Evolutionary conservation across 2,113 vertebrate genomes (phyloP), one percentile per base, ranked within the genome.

Genomic region (Saccopteryx leptura): DNA sequence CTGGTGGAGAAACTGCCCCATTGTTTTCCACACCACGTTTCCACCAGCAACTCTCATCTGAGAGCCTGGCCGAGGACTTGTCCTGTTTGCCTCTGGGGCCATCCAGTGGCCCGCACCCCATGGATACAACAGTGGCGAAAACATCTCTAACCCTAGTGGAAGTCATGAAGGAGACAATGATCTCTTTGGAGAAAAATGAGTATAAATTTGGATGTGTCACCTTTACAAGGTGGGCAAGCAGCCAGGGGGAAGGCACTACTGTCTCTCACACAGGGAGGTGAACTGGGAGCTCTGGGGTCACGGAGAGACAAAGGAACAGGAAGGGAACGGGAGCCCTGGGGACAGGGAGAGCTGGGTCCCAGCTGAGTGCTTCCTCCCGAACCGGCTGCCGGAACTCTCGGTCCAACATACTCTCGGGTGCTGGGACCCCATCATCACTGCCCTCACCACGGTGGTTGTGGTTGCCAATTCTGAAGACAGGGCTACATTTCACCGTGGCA

Each of bases 381-480:
- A 39, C 24, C 2, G 33, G 33, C 23, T 94, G 2, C 11, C 26
- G 17, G 10, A 71, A 90, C 63, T 75, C 28, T 56, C 0, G 28
- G 19, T 18, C 58, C 1, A 89, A 7, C 33, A 24, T 15, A 48
- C 6, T 48, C 23, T 56, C 17, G 69, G 4, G 54, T 13, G 19
- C 8, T 31, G 33, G 26, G 48, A 76, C 33, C 63, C 56, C 3
- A 10, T 75, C 31, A 58, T 8, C 39, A 39, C 39, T 39, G 39
- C 39, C 0, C 0, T 91, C 31, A 0, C 14, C 13, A 60, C 48
- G 19, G 10, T 65, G 9, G 24, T 9, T 0, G 13, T 18, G 5
- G 15, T 33, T 19, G 31, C 12, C 17, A 28, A n/a, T 87, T 71
- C 66, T 24, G 23, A 72, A 89, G 12, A 48, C 74, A 3, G 54